A percentile compares a stretch with the other conserved stretches of the same genome.
These are phyloP conservation scores for Polylopha cassiicola DNA, from an alignment of 2,888 invertebrate genomes.

Conservation along the genomic window DNA sequence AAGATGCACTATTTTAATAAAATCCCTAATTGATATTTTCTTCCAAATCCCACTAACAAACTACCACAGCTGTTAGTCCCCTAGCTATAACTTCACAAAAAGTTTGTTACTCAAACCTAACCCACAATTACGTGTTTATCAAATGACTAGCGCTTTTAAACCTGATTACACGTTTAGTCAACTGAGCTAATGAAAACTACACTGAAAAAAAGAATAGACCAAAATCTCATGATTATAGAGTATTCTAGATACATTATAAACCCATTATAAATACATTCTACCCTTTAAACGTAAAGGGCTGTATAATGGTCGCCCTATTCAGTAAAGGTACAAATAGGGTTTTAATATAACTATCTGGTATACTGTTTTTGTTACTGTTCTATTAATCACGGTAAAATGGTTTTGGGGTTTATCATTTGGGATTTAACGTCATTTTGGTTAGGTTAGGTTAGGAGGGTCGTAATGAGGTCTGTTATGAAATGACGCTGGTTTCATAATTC, in stretches of 20 bases:
- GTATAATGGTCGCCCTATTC: constrained; percentile 48
- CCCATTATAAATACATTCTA: constrained; percentile 70
- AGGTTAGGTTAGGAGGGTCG: too few species aligned
- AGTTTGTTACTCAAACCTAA: constrained; percentile 32
- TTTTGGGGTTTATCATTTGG: constrained; percentile 20
- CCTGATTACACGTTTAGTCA: constrained; percentile 58
- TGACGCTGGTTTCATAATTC: too few species aligned
- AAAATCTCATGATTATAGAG: constrained; percentile 69
- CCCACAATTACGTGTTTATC: constrained; percentile 60
- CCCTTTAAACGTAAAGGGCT: constrained; percentile 55
- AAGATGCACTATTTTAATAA: neutral
- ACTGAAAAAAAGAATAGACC: constrained; percentile 69
- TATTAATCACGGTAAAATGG: constrained; percentile 25
- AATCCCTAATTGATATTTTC: neutral
- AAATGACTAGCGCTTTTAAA: constrained; percentile 49
- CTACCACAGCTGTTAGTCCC: constrained; percentile 20
- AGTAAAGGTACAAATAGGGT: constrained; percentile 48
- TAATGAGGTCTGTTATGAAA: too few species aligned
- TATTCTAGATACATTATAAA: constrained; percentile 54
- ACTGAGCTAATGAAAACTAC: constrained; percentile 61
- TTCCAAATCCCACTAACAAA: too few species aligned
- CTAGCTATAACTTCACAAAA: constrained; percentile 14
- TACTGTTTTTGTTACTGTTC: constrained; percentile 29
- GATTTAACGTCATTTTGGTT: constrained; percentile 6
- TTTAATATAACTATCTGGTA: constrained; percentile 41